Conservation (phyloP, 2,888 invertebrate genomes). For the Leucophenga montana region DNA sequence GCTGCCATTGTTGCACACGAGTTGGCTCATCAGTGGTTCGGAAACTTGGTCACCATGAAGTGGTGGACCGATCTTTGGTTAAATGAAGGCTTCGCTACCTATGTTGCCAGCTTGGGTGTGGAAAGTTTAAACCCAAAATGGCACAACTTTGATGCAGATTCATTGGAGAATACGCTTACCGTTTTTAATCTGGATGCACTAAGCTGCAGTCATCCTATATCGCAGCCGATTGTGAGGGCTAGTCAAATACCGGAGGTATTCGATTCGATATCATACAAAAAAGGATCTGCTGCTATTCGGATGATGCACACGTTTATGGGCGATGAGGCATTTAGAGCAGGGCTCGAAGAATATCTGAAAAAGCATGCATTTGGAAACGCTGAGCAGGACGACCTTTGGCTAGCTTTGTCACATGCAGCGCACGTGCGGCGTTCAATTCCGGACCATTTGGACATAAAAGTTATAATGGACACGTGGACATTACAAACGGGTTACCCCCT, state of each 20-base stretch:
- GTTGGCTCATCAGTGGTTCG: conserved; percentile 84
- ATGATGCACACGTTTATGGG: conserved; percentile 96
- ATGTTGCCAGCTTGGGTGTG: conserved; percentile 76
- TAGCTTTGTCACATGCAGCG: conserved; percentile 77
- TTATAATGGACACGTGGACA: conserved; percentile 91
- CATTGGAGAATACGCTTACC: conserved; percentile 74
- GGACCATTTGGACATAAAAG: conserved; percentile 77
- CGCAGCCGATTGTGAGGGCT: conserved; percentile 81
- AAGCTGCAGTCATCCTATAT: conserved; percentile 84
- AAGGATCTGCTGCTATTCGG: conserved; percentile 87
- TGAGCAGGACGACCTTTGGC: conserved; percentile 88
- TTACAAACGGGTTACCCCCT: conserved; percentile 87
- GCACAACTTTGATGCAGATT: conserved; percentile 76
- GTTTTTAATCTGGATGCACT: conserved; percentile 81
- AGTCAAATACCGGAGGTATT: conserved; percentile 85
- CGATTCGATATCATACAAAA: conserved; percentile 87
- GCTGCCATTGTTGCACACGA: conserved; percentile 79
- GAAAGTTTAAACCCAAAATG: conserved; percentile 77
- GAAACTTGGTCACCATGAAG: conserved; percentile 85
- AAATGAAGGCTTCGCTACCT: conserved; percentile 84
- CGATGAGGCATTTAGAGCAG: conserved; percentile 79
- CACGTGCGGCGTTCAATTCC: conserved; percentile 74
- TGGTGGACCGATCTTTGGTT: conserved; percentile 88
- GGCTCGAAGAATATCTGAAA: conserved; percentile 79
- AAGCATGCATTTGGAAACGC: conserved; percentile 81